Base-by-base conservation (phyloP, 2,888 invertebrate species). In the Zygaena filipendulae region DNA sequence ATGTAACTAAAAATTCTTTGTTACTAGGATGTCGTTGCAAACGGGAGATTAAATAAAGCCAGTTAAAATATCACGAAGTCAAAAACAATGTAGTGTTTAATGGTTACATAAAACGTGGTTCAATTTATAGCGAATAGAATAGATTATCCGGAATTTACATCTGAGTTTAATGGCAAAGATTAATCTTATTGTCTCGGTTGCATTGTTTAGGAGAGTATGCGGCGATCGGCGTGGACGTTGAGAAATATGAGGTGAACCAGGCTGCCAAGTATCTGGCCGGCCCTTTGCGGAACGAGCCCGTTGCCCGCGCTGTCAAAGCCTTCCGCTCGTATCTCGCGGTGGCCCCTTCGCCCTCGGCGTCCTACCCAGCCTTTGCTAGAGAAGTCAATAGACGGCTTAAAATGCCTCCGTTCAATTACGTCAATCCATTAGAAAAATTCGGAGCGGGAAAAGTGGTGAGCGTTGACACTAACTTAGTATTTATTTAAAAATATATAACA, bases 171-270 rank as follows among this genome's bases (percentile, higher is more conserved):
- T n/a, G n/a, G n/a, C n/a, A n/a, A n/a, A n/a, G n/a, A n/a, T n/a
- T n/a, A n/a, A n/a, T n/a, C n/a, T n/a, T n/a, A n/a, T n/a, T n/a
- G n/a, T n/a, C n/a, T n/a, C n/a, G n/a, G n/a, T n/a, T n/a, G n/a
- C n/a, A n/a, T n/a, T n/a, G n/a, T n/a, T n/a, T 63, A 90, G 92
- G 95, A n/a, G 92, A 95, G 57, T 97, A 96, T 59, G 95, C 93
- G 58, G 95, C 94, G 1, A 88, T 96, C 11, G 96, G 96, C 3
- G 91, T 96, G 4, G 92, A 94, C 52, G 87, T 93, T 8, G 92
- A 93, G 43, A 91, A 93, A 49, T 96, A 95, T 66, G 91, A 94
- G 49, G 71, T 84, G 2, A 81, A 84, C 11, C 84, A 87, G 33
- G 92, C 95, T 0, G 84, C 86, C 25, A 87, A 88, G 42, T 95